phyloP scores from a whole-genome alignment of 1,140 invertebrate genomes.

The Aphaenogaster rudis region DNA sequence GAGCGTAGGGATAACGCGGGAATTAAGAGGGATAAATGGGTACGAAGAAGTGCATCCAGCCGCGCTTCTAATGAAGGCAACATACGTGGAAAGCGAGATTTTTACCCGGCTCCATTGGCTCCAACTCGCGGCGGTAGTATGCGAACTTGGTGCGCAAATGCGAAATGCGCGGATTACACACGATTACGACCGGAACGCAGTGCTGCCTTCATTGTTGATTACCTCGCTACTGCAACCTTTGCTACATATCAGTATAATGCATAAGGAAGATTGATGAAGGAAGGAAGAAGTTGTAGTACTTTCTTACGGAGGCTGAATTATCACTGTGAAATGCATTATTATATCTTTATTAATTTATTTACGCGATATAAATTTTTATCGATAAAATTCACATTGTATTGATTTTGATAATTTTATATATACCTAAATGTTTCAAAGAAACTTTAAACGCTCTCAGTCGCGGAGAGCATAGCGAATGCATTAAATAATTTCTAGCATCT shows the following conservation, averaged over 20 bases:
- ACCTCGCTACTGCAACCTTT: slow-evolving; percentile 5
- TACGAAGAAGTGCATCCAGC: background rate
- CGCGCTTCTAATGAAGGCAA: slow-evolving; percentile 37
- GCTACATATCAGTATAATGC: slow-evolving; percentile 47
- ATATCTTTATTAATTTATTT: slow-evolving; percentile 25
- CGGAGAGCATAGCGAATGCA: no score
- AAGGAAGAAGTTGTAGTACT: slow-evolving; percentile 12
- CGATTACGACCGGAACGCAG: slow-evolving; percentile 38
- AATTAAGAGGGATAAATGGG: slow-evolving; percentile 52
- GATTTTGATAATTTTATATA: background rate
- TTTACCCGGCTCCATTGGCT: background rate
- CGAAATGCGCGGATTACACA: slow-evolving; percentile 30
- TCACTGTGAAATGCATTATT: slow-evolving; percentile 29
- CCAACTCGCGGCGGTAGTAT: slow-evolving; percentile 11
- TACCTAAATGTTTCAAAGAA: no score
- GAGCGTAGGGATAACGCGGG: background rate
- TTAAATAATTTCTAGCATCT: no score
- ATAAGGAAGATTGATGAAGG: slow-evolving; percentile 55
- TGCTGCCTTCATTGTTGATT: slow-evolving; percentile 46
- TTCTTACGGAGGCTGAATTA: slow-evolving; percentile 14
- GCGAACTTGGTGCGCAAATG: slow-evolving; percentile 16
- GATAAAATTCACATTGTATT: background rate
- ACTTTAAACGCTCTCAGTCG: no score
- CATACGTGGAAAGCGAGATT: slow-evolving; percentile 23
- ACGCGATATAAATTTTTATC: background rate